Evolutionary conservation across 2,113 vertebrate species (phyloP).

Genomic region (Aix galericulata): DNA sequence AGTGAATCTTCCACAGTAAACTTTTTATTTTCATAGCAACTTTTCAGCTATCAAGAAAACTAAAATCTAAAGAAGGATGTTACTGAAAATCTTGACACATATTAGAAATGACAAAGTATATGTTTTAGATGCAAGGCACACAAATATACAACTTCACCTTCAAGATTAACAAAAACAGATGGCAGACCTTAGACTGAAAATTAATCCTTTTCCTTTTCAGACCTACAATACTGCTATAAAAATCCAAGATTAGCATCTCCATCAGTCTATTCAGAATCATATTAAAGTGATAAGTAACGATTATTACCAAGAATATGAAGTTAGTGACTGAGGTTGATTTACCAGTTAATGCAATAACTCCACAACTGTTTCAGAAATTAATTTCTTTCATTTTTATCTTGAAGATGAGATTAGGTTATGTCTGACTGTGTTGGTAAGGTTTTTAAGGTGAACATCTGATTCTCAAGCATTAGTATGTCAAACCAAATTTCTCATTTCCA

Average conservation of each 20-base stretch:
- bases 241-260: conserved; percentile 20
- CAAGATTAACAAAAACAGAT: conserved; percentile 19
- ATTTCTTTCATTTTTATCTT: not conserved
- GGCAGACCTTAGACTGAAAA: conserved; percentile 15
- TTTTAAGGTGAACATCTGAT: not conserved
- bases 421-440: not conserved
- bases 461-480: not conserved
- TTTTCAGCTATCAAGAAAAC: not conserved
- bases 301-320: not conserved
- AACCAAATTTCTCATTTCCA: not conserved
- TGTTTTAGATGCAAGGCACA: not conserved
- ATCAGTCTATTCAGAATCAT: not conserved
- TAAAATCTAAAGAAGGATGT: not conserved
- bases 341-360: not conserved
- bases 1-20: not conserved
- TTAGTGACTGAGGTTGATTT: not conserved
- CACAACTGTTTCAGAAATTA: not conserved
- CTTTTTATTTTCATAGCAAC: not conserved
- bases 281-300: not conserved
- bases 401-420: not conserved
- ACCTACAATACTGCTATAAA: not conserved
- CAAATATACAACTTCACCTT: conserved; percentile 19
- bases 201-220: not conserved
- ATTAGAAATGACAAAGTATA: not conserved
- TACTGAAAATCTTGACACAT: not conserved